Evolutionary conservation across 2,888 invertebrate species (phyloP).

Genomic region (Opisthograptis luteolata): DNA sequence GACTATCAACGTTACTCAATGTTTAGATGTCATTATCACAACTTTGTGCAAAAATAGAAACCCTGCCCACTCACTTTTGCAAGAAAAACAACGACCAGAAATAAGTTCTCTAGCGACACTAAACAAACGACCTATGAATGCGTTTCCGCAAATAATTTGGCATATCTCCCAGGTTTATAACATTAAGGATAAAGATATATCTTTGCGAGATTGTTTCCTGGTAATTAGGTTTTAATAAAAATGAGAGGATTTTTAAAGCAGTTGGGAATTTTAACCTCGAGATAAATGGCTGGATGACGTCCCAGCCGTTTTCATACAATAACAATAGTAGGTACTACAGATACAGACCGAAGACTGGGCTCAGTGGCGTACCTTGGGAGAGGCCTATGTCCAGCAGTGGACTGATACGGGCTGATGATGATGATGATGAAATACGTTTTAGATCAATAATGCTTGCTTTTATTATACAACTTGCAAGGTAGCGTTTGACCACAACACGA

Average conservation of each 20-base stretch:
- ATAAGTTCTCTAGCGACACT: constrained; percentile 7
- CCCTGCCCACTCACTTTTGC: constrained; percentile 11
- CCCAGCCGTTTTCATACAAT: no score
- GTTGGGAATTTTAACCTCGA: no score
- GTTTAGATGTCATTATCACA: constrained; percentile 21
- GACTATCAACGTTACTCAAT: constrained; percentile 1
- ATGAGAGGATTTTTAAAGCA: background rate
- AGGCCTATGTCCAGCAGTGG: no score
- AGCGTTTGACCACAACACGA: no score
- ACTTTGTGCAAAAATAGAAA: constrained; percentile 2
- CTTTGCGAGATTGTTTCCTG: constrained; percentile 15
- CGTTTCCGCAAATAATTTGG: constrained; percentile 19
- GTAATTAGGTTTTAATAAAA: background rate
- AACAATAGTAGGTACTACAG: no score
- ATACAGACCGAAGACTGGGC: no score
- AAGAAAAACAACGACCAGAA: constrained; percentile 9
- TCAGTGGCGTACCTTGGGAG: no score
- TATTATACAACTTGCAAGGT: no score
- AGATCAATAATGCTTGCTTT: no score
- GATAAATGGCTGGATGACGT: background rate
- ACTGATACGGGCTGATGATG: no score
- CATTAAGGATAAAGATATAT: constrained; percentile 5
- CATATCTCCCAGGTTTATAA: constrained; percentile 13
- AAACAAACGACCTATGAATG: constrained; percentile 11
- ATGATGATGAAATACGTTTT: no score